These are phyloP conservation scores for Magallana angulata DNA, from an alignment of 1,140 invertebrate species.

Conservation along the genomic window DNA sequence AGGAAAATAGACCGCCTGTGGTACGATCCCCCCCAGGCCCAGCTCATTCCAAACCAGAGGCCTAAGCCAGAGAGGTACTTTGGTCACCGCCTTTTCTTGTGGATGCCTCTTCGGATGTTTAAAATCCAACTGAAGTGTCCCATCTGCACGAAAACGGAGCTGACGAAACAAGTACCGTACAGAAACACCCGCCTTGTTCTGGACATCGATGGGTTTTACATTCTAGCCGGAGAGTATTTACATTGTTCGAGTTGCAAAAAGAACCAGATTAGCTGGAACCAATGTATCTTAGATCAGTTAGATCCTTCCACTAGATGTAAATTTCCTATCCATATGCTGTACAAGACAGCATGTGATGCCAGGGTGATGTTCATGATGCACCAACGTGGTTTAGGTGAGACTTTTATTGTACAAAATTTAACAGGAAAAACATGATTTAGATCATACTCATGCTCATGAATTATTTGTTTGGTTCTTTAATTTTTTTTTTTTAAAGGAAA, in stretches of 20 bases:
- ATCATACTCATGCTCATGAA: too few species aligned
- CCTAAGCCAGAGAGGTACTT: constrained; percentile 38
- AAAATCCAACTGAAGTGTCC: neutral
- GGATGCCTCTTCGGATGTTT: constrained; percentile 37
- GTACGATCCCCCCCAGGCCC: constrained; percentile 15
- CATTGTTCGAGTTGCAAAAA: constrained; percentile 27
- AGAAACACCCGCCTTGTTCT: neutral
- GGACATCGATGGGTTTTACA: constrained; percentile 25
- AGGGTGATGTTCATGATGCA: constrained; percentile 32
- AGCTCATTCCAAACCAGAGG: neutral
- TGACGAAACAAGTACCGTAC: constrained; percentile 12
- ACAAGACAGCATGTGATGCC: constrained; percentile 43
- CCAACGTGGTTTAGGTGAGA: constrained; percentile 34
- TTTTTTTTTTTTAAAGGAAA: constrained; percentile 49
- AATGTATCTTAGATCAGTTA: neutral
- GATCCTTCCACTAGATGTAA: constrained; percentile 10
- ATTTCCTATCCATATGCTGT: constrained; percentile 35
- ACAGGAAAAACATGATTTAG: too few species aligned
- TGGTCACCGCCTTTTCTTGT: constrained; percentile 30
- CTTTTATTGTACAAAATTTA: neutral
- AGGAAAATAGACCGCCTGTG: constrained; percentile 19
- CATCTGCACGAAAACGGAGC: neutral
- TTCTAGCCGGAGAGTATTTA: constrained; percentile 12
- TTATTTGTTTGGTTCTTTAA: too few species aligned
- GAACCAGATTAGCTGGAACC: constrained; percentile 12